Conservation (phyloP, 2,113 vertebrate species). For the Chrysochloris asiatica region DNA sequence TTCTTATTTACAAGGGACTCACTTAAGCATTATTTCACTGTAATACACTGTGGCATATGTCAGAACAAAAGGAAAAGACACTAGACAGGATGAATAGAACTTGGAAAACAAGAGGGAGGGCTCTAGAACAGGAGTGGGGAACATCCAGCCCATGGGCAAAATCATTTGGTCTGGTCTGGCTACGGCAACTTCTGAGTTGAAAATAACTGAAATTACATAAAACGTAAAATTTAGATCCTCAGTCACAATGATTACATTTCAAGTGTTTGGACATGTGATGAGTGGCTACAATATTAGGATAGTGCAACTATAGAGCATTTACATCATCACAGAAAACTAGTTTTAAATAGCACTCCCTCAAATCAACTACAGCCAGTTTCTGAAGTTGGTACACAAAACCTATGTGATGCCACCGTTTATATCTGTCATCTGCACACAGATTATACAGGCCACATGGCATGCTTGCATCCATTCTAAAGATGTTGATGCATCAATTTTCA, state of each 20-base stretch:
- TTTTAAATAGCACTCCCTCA: background rate
- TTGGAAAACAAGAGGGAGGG: background rate
- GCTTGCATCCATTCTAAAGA: background rate
- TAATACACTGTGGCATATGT: background rate
- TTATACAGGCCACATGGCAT: background rate
- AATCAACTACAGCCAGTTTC: background rate
- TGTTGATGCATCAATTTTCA: constrained; percentile 15
- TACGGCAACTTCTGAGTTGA: too few species aligned
- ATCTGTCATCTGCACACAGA: background rate
- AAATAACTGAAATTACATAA: constrained; percentile 41
- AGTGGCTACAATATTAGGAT: background rate
- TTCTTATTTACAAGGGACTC: constrained; percentile 7
- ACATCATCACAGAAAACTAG: background rate
- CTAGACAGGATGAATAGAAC: constrained; percentile 5
- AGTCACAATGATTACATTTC: constrained; percentile 20
- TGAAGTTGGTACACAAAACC: background rate
- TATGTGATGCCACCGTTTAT: background rate
- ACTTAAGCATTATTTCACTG: background rate
- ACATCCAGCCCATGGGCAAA: too few species aligned
- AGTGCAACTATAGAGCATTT: background rate
- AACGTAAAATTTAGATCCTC: background rate
- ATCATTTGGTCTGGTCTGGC: too few species aligned
- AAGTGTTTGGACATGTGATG: background rate
- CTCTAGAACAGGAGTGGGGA: background rate
- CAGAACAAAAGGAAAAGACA: constrained; percentile 17